These are phyloP conservation scores for Latrodectus geometricus DNA, from an alignment of 1,140 invertebrate species.

Conservation along the genomic window DNA sequence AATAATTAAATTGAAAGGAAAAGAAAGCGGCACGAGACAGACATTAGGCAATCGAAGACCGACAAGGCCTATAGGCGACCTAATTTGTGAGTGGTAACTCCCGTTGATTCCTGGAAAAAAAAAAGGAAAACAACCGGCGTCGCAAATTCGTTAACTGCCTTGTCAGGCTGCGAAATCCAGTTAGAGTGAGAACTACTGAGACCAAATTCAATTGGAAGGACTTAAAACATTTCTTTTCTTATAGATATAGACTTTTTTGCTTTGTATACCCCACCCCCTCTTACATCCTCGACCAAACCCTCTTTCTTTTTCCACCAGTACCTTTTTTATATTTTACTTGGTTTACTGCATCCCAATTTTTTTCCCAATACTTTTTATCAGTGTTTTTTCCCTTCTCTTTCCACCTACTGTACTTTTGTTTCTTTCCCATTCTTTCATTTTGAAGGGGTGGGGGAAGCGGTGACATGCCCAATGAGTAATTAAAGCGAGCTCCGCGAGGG, in stretches of 20 bases:
- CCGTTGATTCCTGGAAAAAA: constrained; percentile 15
- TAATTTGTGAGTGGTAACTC: constrained; percentile 43
- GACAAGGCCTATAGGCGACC: constrained; percentile 57
- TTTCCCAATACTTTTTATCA: not conserved
- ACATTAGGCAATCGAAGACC: constrained; percentile 38
- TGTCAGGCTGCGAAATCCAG: constrained; percentile 50
- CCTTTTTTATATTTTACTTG: constrained; percentile 13
- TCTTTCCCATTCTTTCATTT: not conserved
- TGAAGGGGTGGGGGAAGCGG: not conserved
- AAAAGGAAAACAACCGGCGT: constrained; percentile 26
- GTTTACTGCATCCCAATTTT: constrained; percentile 49
- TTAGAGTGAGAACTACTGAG: constrained; percentile 52
- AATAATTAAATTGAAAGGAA: constrained; percentile 35
- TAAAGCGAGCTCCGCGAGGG: constrained; percentile 35
- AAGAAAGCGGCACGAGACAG: constrained; percentile 12
- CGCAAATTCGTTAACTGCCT: constrained; percentile 57
- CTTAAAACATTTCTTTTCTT: constrained; percentile 23
- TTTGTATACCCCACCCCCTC: too few relatives aligned
- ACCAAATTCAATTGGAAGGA: constrained; percentile 55
- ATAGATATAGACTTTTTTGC: constrained; percentile 3
- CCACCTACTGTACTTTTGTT: not conserved
- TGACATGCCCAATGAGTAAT: constrained; percentile 59
- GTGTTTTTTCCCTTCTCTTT: constrained; percentile 2
- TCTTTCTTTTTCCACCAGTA: constrained; percentile 8
- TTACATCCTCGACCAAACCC: not conserved